These are phyloP conservation scores for Chloroclystis v-ata DNA, from an alignment of 2,888 invertebrate species.

Conservation along the genomic window DNA sequence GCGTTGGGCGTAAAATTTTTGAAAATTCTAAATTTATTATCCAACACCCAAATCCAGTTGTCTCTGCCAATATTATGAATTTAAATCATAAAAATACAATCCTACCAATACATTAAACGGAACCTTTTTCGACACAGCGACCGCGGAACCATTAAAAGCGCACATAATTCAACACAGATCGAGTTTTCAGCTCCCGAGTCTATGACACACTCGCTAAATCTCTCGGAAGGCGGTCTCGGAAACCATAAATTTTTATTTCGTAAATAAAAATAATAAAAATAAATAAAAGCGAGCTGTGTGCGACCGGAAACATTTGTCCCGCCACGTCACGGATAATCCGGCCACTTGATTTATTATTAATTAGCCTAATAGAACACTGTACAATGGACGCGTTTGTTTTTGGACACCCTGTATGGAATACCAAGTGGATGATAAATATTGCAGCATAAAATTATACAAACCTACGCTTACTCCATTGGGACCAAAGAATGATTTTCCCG, in stretches of 20 bases:
- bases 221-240: conserved; percentile 71
- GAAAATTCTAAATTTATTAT: conserved; percentile 26
- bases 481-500: not conserved
- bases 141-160: conserved; percentile 63
- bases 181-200: conserved; percentile 65
- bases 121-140: conserved; percentile 52
- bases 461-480: not conserved
- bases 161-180: conserved; percentile 70
- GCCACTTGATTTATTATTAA: conserved; percentile 74
- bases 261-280: conserved; percentile 76
- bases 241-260: conserved; percentile 73
- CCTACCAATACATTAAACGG: conserved; percentile 55
- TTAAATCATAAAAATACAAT: conserved; percentile 53
- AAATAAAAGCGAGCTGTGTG: conserved; percentile 61
- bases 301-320: conserved; percentile 75
- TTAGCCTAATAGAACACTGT: conserved; percentile 60
- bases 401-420: conserved; percentile 30
- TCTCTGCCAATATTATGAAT: conserved; percentile 49
- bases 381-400: conserved; percentile 38
- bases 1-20: conserved; percentile 24
- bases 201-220: conserved; percentile 75
- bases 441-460: too few relatives aligned
- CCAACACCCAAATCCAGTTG: conserved; percentile 29
- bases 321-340: conserved; percentile 69
- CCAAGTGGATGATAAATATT: conserved; percentile 5